Base-by-base conservation (phyloP, 2,113 vertebrate species). In the Labeo catla region DNA sequence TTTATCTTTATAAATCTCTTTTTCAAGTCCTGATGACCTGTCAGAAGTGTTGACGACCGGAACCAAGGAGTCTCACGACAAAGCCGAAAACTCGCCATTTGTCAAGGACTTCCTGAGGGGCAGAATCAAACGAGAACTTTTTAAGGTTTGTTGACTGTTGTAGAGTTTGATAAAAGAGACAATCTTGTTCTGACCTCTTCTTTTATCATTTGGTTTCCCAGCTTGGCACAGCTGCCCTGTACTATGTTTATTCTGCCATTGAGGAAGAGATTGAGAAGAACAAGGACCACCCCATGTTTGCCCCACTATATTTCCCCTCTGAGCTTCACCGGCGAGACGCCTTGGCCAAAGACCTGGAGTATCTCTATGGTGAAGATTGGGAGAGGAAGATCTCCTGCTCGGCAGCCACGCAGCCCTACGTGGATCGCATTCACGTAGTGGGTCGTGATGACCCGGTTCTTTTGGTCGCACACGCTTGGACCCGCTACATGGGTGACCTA, bases 401-500 rank as follows among this genome's bases (percentile, higher is more conserved):
- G 0, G 88, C 95, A 54, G 97, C 97, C 76, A 94, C 97, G 1
- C 94, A 90, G 82, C 90, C 81, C 0, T 99, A 99, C 0, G 95
- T 97, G 87, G 96, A 97, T 28, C 96, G 96, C 74, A 97, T 99
- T 92, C 97, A 93, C 80, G 91, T 96, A 0, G 94, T 99, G 45
- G 98, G 98, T 6, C 93, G 91, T 68, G 91, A 95, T 0, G 95
- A 97, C 88, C 97, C 97, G 0, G 97, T 95, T 90, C 93, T 99
- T 89, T 93, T 99, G 79, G 98, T 96, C 90, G 96, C 98, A 74
- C 98, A 99, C 0, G 96, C 98, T 66, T 99, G 99, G 84, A 99
- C 97, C 8, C 97, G 98, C 86, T 99, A 99, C 92, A 99, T 99
- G 98, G 98, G 98, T 12, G 98, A 99, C 94, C 96, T 99, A 21